Conservation (phyloP, 2,888 invertebrate species). For the Agrotis clavis region DNA sequence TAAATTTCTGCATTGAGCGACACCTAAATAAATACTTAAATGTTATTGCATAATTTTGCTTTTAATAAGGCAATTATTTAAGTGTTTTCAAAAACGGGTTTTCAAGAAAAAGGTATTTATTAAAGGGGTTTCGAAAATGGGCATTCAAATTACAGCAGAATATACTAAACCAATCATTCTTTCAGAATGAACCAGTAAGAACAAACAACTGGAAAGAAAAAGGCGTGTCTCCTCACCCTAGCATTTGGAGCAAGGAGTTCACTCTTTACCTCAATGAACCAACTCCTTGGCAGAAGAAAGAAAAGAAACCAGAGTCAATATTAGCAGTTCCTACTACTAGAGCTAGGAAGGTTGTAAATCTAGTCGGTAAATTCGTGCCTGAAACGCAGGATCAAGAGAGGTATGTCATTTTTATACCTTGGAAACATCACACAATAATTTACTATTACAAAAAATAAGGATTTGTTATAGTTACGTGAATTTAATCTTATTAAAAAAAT, state of each 20-base stretch:
- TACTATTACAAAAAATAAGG: too few species aligned
- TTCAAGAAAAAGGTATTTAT: too few species aligned
- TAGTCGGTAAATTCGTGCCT: constrained; percentile 82
- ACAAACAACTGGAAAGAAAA: constrained; percentile 83
- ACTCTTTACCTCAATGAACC: constrained; percentile 68
- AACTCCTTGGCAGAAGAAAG: constrained; percentile 81
- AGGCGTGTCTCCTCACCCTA: constrained; percentile 81
- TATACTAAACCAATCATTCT: not conserved
- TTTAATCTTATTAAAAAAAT: too few species aligned
- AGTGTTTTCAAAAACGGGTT: too few species aligned
- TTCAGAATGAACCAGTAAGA: constrained; percentile 79
- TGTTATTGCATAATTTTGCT: too few species aligned
- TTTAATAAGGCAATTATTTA: too few species aligned
- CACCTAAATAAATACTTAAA: too few species aligned
- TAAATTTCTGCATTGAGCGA: too few species aligned
- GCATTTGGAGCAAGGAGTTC: constrained; percentile 86
- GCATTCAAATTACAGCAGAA: too few species aligned
- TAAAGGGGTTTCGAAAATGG: too few species aligned
- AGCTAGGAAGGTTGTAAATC: constrained; percentile 78
- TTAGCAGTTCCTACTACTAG: constrained; percentile 74
- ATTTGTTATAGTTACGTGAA: too few species aligned
- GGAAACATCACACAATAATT: too few species aligned
- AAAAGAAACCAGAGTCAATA: constrained; percentile 75
- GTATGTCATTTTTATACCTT: constrained; percentile 60
- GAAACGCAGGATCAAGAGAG: constrained; percentile 86